Conservation (phyloP, 2,888 invertebrate species). For the Tryphoninae sp. region DNA sequence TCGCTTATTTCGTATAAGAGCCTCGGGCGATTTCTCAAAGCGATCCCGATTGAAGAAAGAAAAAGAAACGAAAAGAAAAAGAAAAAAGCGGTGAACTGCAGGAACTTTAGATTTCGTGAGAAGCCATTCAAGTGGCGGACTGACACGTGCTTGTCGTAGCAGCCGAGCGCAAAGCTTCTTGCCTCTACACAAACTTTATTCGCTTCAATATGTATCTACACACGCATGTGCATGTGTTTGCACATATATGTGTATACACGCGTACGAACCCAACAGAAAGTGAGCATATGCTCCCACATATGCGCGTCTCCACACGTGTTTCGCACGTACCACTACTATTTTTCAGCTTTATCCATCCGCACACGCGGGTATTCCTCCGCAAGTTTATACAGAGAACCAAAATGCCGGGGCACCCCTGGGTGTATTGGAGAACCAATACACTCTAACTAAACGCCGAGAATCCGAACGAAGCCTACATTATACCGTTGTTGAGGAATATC, state of each 20-base stretch:
- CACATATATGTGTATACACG: slow-evolving; percentile 5
- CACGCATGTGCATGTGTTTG: slow-evolving; percentile 22
- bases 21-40: slow-evolving; percentile 30
- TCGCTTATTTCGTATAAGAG: slow-evolving; percentile 40
- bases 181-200: slow-evolving; percentile 24
- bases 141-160: slow-evolving; percentile 62
- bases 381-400: slow-evolving; percentile 38
- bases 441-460: slow-evolving; percentile 27
- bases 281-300: slow-evolving; percentile 34
- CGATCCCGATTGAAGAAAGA: slow-evolving; percentile 53
- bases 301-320: slow-evolving; percentile 13
- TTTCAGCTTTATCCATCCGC: slow-evolving; percentile 38
- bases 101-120: slow-evolving; percentile 48
- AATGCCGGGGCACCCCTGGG: slow-evolving; percentile 46
- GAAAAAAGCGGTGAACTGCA: not conserved
- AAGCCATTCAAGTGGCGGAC: slow-evolving; percentile 57
- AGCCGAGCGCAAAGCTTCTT: slow-evolving; percentile 56
- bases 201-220: slow-evolving; percentile 1
- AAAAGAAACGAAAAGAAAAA: slow-evolving; percentile 29
- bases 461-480: slow-evolving; percentile 40
- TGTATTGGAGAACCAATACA: slow-evolving; percentile 26
- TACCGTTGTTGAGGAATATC: slow-evolving; percentile 71
- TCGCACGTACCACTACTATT: slow-evolving; percentile 22
- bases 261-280: slow-evolving; percentile 3
- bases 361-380: slow-evolving; percentile 50